A percentile compares a stretch with the other conserved stretches of the same genome.
phyloP scores from a whole-genome alignment of 2,113 vertebrate genomes.

The Panthera leo region DNA sequence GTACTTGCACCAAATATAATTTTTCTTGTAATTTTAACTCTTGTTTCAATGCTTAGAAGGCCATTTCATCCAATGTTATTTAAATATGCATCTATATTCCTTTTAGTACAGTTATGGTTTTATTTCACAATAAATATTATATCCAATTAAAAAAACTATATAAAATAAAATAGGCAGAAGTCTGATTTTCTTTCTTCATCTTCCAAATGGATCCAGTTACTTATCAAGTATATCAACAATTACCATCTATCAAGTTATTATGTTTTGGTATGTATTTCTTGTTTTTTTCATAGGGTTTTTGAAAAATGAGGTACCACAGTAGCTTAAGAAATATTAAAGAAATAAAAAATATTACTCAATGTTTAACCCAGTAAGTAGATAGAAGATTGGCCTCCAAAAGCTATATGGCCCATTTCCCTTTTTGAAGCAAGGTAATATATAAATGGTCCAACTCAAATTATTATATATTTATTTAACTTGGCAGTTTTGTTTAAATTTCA shows the following conservation, averaged over 20 bases:
- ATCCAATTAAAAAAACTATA: neutral
- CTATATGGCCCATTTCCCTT: neutral
- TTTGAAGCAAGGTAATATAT: neutral
- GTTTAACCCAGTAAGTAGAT: neutral
- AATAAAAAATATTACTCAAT: neutral
- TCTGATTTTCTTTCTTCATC: neutral
- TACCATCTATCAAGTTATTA: neutral
- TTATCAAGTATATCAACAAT: neutral
- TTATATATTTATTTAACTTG: conserved; percentile 17
- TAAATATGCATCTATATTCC: neutral
- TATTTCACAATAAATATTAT: neutral
- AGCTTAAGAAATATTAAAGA: neutral
- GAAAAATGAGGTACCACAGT: neutral
- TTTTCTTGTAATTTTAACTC: neutral
- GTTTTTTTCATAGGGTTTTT: neutral
- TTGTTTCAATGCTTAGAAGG: neutral
- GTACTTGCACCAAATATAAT: neutral
- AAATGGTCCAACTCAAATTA: neutral
- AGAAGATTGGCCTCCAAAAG: neutral
- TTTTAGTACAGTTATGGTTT: neutral
- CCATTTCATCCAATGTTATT: neutral
- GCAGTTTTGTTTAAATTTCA: conserved; percentile 16
- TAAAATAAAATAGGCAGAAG: neutral
- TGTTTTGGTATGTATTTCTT: neutral
- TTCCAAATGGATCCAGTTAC: neutral